Evolutionary conservation across 2,888 invertebrate species (phyloP), one percentile per base, ranked within the genome.

Genomic region (Acronicta psi): DNA sequence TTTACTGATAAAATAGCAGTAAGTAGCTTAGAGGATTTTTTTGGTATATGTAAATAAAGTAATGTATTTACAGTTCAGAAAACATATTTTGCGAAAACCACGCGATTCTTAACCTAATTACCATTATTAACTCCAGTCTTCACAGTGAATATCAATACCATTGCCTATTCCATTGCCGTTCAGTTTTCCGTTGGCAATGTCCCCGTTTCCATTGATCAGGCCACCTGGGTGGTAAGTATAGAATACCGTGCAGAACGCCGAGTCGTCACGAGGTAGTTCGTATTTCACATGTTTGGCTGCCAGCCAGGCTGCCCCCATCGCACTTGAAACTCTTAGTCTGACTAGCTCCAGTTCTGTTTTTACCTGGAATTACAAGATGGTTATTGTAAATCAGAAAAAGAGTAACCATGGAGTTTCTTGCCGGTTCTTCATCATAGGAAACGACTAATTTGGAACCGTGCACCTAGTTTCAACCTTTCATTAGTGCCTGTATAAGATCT

Each of bases 281-380:
- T 95, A 95, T 51, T 95, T 86, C 0, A 96, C 91, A 60, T 95
- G 95, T 79, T 97, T 96, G 0, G 98, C 97, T 0, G 97, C 98
- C 34, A 98, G 91, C 90, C 97, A 97, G 0, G 97, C 97, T 0
- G 99, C 98, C 0, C 99, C 99, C 70, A 97, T 92, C 0, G 98
- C 98, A 68, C 97, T 96, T 0, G 96, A 96, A 0, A 96, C 96
- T 13, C 95, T 96, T 14, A 98, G 94, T 16, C 94, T 94, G 13
- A 98, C 92, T 10, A 99, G 68, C 64, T 95, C 95, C 0, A 96
- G 79, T 59, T 94, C 94, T 36, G 90, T 85, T 53, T 81, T 87
- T 9, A 93, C 82, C 94, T 94, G 88, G 18, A 73, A 69, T 40
- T 14, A n/a, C 6, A n/a, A n/a, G n/a, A n/a, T 4, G n/a, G n/a